Evolutionary conservation across 2,888 invertebrate genomes (phyloP), one percentile per base, ranked within the genome.

Genomic region (Perdita meconis): DNA sequence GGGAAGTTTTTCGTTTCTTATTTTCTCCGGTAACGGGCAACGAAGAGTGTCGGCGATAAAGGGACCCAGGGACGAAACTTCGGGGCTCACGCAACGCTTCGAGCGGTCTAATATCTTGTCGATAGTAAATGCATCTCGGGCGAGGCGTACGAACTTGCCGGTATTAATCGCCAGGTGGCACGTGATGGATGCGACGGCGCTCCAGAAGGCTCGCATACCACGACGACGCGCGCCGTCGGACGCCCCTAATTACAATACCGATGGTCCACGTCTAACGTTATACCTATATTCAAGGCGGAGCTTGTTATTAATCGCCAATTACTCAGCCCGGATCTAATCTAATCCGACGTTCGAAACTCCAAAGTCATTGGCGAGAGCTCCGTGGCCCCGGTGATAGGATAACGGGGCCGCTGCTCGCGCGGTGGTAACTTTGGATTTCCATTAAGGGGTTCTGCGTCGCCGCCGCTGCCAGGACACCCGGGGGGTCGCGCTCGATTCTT

Each of bases 241-340:
- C 63, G 69, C 67, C 79, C 66, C 87, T 90, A 89, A 90, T 90
- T 89, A 89, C 88, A 87, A 87, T 83, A 81, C 80, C 87, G 85
- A 86, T 85, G 74, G 79, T 65, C 70, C 69, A 53, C 73, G 82
- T 85, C 82, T 83, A 83, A 82, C 86, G 76, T 85, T 79, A 75
- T 72, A 78, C 77, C 86, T 72, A 82, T 78, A 84, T 83, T 72
- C 76, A 59, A 68, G 75, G 30, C 30, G 68, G 74, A 79, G 86
- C 85, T 87, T 80, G 88, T 89, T 90, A 90, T 90, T 89, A 91
- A 91, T 90, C 89, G 88, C 83, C 89, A 88, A 90, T 91, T 91
- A 91, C 88, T 88, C 82, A 77, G 51, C 77, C 81, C 76, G 82
- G 78, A 86, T 87, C 87, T 86, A 86, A 88, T 88, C 86, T 88